phyloP scores from a whole-genome alignment of 2,113 vertebrate genomes.

The Dicerorhinus sumatrensis region DNA sequence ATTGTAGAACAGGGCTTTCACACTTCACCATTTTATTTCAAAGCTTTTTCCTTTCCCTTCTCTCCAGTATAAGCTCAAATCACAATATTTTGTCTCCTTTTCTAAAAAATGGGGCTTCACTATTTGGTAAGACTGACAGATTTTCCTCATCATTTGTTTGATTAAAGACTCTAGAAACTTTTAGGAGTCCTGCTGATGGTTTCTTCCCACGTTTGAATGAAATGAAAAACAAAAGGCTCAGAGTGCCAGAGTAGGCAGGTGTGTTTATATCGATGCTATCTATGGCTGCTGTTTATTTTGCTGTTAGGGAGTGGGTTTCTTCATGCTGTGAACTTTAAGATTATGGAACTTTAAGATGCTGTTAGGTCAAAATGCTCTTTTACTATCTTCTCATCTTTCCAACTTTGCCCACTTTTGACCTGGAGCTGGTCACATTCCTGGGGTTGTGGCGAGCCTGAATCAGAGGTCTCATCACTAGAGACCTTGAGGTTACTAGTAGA shows the following conservation, averaged over 20 bases:
- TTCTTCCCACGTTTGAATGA: slow-evolving; percentile 71
- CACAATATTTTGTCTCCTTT: slow-evolving; percentile 69
- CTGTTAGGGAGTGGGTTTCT: slow-evolving; percentile 50
- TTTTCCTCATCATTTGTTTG: slow-evolving; percentile 71
- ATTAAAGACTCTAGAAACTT: slow-evolving; percentile 57
- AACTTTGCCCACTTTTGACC: neutral
- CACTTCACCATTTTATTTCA: slow-evolving; percentile 40
- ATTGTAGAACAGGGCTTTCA: slow-evolving; percentile 16
- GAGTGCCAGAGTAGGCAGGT: slow-evolving; percentile 67
- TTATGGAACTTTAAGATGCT: slow-evolving; percentile 24
- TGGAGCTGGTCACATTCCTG: neutral
- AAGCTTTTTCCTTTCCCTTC: neutral
- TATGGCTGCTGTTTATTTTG: slow-evolving; percentile 63
- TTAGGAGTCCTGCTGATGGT: slow-evolving; percentile 44
- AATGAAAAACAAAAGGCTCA: slow-evolving; percentile 72
- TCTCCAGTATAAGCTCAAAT: slow-evolving; percentile 31
- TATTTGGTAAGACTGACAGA: slow-evolving; percentile 60
- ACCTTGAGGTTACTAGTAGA: neutral
- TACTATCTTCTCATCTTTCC: neutral
- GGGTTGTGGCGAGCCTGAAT: neutral
- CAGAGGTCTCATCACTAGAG: neutral
- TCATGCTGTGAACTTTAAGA: slow-evolving; percentile 33
- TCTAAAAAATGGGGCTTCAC: slow-evolving; percentile 44
- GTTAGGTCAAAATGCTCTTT: slow-evolving; percentile 43
- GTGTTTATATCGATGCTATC: slow-evolving; percentile 73